phyloP scores from a whole-genome alignment of 2,888 invertebrate species.

The Drosophila monieri region DNA sequence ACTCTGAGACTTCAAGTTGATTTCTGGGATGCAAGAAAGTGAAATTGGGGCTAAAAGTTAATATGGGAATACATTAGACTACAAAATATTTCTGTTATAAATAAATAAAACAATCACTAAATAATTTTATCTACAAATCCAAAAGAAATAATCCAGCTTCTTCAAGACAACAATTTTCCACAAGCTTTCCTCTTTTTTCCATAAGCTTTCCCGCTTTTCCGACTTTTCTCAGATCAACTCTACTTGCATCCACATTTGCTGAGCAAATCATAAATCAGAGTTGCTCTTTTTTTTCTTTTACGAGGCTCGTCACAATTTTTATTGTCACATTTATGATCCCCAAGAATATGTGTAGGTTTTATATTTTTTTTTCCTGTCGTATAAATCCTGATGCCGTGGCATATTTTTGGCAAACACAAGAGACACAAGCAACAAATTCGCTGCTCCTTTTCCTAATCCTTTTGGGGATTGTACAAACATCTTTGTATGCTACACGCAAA shows the following conservation, averaged over 20 bases:
- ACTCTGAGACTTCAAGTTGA: neutral
- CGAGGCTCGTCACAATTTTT: constrained; percentile 34
- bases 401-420: constrained; percentile 13
- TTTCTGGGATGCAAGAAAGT: neutral
- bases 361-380: neutral
- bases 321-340: constrained; percentile 44
- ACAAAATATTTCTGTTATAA: too few species aligned
- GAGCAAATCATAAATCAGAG: constrained; percentile 18
- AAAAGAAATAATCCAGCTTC: neutral
- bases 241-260: constrained; percentile 6
- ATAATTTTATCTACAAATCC: too few species aligned
- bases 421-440: constrained; percentile 6
- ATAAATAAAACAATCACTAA: neutral
- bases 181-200: neutral
- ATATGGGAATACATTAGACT: too few species aligned
- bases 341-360: constrained; percentile 1
- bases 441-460: constrained; percentile 35
- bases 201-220: neutral
- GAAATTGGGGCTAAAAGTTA: neutral
- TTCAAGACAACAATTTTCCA: neutral
- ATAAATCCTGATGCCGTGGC: constrained; percentile 29
- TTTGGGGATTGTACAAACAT: constrained; percentile 27
- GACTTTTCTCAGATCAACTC: neutral
- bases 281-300: constrained; percentile 13
- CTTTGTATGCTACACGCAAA: constrained; percentile 44